Conservation (phyloP, 1,140 invertebrate species). For the Lepidurus arcticus region DNA sequence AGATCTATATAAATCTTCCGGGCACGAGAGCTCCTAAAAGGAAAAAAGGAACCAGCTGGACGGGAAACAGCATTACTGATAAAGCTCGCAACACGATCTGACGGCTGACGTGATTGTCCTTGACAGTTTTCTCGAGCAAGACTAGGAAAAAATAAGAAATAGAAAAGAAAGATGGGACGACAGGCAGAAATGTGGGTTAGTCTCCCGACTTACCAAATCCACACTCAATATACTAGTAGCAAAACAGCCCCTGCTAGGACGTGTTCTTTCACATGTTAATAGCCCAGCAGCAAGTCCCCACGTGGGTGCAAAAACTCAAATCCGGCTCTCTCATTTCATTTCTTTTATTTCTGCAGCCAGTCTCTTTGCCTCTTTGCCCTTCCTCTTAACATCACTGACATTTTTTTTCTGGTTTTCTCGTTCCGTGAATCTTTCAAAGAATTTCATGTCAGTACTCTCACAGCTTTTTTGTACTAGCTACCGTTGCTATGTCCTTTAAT, state of each 20-base stretch:
- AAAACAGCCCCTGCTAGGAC: background rate
- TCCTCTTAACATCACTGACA: constrained; percentile 1
- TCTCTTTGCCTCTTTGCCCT: background rate
- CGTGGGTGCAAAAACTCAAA: background rate
- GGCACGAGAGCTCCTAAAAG: background rate
- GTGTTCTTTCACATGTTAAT: constrained; percentile 19
- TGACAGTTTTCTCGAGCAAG: background rate
- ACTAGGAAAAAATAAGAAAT: background rate
- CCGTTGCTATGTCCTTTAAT: too few relatives aligned
- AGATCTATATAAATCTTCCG: background rate
- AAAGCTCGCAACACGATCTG: constrained; percentile 1
- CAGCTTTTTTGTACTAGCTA: too few relatives aligned
- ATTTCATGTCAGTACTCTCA: background rate
- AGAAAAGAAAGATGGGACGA: background rate
- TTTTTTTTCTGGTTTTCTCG: background rate
- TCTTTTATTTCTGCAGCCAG: background rate
- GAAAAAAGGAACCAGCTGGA: background rate
- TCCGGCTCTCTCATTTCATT: background rate
- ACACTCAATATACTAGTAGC: background rate
- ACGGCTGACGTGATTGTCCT: background rate
- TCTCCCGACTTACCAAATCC: background rate
- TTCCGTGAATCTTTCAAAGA: background rate
- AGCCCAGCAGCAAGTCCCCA: constrained; percentile 13
- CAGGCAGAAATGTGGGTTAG: background rate
- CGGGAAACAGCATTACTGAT: background rate